Evolutionary conservation across 2,888 invertebrate genomes (phyloP).

Genomic region (Hypselothyrea guttata): DNA sequence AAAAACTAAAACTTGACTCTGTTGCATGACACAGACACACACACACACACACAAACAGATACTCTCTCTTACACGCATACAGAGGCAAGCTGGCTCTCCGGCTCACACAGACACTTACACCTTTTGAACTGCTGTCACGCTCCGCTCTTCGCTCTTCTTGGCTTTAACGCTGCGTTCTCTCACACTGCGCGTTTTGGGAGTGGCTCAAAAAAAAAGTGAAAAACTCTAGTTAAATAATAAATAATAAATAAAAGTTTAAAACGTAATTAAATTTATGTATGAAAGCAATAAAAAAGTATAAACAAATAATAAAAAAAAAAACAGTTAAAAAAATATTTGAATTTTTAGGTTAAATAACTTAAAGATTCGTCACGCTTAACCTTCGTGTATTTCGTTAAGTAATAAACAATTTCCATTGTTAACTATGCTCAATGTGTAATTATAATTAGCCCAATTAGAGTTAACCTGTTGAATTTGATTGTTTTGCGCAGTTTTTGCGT

Average conservation of each 20-base stretch:
- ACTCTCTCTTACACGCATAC: not conserved
- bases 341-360: constrained; percentile 41
- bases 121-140: constrained; percentile 39
- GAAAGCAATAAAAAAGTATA: no score
- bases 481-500: constrained; percentile 25
- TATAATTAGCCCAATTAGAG: constrained; percentile 55
- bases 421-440: constrained; percentile 33
- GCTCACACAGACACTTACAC: constrained; percentile 43
- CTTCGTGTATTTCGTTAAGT: constrained; percentile 31
- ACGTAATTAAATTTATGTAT: constrained; percentile 16
- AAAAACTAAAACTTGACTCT: constrained; percentile 22
- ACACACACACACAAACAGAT: constrained; percentile 4
- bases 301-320: not conserved
- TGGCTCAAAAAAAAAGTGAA: constrained; percentile 68
- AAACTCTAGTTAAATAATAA: constrained; percentile 26
- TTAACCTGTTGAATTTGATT: constrained; percentile 55
- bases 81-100: constrained; percentile 42
- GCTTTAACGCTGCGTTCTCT: constrained; percentile 45
- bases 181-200: constrained; percentile 71
- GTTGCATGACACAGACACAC: constrained; percentile 28
- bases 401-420: constrained; percentile 37
- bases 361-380: constrained; percentile 34
- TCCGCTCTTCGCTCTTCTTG: constrained; percentile 53
- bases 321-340: not conserved
- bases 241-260: constrained; percentile 3